A percentile compares a stretch with the other conserved stretches of the same genome.
These are phyloP conservation scores for Cyprinodon brontotheroides DNA, from an alignment of 2,113 vertebrate genomes.

Conservation along the genomic window DNA sequence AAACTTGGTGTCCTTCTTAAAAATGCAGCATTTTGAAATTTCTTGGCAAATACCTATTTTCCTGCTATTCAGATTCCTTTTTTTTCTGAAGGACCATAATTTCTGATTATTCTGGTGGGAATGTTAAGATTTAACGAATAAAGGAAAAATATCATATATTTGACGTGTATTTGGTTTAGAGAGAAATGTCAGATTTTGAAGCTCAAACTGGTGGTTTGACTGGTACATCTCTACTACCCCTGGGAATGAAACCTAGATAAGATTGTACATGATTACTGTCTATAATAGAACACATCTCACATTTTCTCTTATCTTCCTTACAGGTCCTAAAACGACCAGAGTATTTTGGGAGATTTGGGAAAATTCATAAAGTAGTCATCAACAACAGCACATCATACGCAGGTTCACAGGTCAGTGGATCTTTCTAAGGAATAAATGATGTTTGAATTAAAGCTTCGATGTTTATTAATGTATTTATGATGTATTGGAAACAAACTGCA, in stretches of 20 bases:
- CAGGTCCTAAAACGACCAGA: constrained; percentile 98
- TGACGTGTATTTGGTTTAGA: background rate
- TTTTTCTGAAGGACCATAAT: background rate
- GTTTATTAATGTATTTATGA: background rate
- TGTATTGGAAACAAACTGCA: background rate
- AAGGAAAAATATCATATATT: background rate
- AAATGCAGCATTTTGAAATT: background rate
- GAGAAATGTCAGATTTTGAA: background rate
- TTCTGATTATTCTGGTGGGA: no score
- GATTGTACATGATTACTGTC: background rate
- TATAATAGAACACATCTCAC: background rate
- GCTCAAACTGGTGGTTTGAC: no score
- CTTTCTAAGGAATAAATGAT: background rate
- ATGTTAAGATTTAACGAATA: background rate
- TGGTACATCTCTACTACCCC: background rate
- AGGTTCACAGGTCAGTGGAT: constrained; percentile 91
- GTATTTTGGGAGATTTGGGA: constrained; percentile 99
- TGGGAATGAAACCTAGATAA: background rate
- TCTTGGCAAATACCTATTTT: background rate
- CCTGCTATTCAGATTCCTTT: background rate
- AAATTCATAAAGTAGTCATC: constrained; percentile 99
- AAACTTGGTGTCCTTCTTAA: background rate
- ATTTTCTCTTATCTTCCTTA: constrained; percentile 44
- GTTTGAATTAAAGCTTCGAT: background rate
- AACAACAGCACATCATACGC: constrained; percentile 99